Conservation (phyloP, 2,797 vertebrate species). For the Macroramphosus scolopax region DNA sequence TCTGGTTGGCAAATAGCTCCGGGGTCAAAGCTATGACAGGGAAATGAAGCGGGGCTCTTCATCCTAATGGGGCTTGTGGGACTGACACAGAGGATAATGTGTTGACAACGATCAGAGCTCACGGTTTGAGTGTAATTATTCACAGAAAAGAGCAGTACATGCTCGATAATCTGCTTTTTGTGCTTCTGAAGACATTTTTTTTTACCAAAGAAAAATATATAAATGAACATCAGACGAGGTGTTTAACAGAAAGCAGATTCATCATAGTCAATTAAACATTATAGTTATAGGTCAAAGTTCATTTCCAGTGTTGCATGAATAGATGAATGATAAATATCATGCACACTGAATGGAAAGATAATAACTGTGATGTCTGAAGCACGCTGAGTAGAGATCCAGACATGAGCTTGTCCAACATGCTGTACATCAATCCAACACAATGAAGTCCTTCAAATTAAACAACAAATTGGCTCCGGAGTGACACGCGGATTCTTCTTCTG, state of each 20-base stretch:
- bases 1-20: constrained; percentile 74
- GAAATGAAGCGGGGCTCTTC: constrained; percentile 62
- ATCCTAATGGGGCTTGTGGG: constrained; percentile 67
- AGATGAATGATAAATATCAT: constrained; percentile 1
- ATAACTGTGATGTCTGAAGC: too few species aligned
- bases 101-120: constrained; percentile 68
- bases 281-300: constrained; percentile 23
- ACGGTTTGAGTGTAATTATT: constrained; percentile 68
- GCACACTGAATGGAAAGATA: not conserved
- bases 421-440: too few species aligned
- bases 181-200: constrained; percentile 34
- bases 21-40: constrained; percentile 62
- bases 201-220: constrained; percentile 15
- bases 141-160: constrained; percentile 34
- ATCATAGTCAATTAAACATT: constrained; percentile 26
- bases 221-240: constrained; percentile 47
- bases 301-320: constrained; percentile 34
- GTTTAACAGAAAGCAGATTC: constrained; percentile 26
- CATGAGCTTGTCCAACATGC: too few species aligned
- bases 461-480: too few species aligned
- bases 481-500: too few species aligned
- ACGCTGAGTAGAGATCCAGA: too few species aligned
- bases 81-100: constrained; percentile 64
- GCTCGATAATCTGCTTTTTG: constrained; percentile 30
- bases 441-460: too few species aligned